These are phyloP conservation scores for Rhagium mordax DNA, from an alignment of 2,888 invertebrate genomes.

Conservation along the genomic window DNA sequence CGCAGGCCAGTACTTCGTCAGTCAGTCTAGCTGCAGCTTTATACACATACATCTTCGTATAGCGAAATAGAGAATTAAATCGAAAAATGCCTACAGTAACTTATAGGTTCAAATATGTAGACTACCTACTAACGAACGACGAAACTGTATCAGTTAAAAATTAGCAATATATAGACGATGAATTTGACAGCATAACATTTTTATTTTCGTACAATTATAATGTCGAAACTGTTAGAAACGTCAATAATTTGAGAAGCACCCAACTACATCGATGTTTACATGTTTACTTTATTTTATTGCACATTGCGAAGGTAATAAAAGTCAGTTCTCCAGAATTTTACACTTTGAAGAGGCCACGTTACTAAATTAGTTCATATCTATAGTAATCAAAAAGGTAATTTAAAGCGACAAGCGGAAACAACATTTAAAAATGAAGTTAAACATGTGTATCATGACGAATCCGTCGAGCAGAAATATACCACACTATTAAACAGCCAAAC, in stretches of 20 bases:
- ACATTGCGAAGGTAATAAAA: conserved; percentile 33
- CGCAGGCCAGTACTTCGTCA: too few species aligned
- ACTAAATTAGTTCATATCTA: conserved; percentile 30
- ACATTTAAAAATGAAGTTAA: conserved; percentile 50
- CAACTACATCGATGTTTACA: conserved; percentile 8
- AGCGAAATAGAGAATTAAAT: too few species aligned
- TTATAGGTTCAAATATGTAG: too few species aligned
- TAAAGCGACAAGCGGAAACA: conserved; percentile 59
- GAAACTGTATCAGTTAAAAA: too few species aligned
- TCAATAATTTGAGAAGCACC: conserved; percentile 1
- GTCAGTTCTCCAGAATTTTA: conserved; percentile 31
- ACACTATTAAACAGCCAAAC: background rate
- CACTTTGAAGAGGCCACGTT: conserved; percentile 33
- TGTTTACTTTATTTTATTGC: conserved; percentile 32
- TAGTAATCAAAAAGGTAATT: conserved; percentile 56
- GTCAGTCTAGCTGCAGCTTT: too few species aligned
- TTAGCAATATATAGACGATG: too few species aligned
- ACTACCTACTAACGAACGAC: too few species aligned
- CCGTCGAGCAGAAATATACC: background rate
- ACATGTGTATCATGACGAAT: conserved; percentile 43
- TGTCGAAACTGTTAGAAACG: background rate
- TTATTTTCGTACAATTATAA: background rate
- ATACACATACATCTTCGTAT: too few species aligned
- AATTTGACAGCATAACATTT: too few species aligned
- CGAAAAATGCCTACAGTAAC: too few species aligned